These are phyloP conservation scores for Calephelis perditalis DNA, from an alignment of 2,888 invertebrate genomes.

Conservation along the genomic window DNA sequence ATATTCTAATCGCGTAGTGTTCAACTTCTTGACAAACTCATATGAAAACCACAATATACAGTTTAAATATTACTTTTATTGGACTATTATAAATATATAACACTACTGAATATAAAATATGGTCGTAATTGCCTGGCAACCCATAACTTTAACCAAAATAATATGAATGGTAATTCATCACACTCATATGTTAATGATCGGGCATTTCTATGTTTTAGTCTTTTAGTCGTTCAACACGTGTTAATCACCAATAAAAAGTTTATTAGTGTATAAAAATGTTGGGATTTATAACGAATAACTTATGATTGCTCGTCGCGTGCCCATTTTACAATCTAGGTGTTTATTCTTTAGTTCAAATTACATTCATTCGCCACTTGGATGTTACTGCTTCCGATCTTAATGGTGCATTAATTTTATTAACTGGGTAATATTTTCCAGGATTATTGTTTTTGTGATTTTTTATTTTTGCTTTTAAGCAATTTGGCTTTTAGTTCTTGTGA, in stretches of 20 bases:
- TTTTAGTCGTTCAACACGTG: conserved; percentile 69
- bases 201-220: conserved; percentile 71
- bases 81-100: conserved; percentile 14
- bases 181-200: conserved; percentile 59
- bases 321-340: conserved; percentile 38
- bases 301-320: conserved; percentile 60
- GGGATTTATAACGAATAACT: conserved; percentile 73
- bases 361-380: conserved; percentile 39
- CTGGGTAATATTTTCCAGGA: conserved; percentile 6
- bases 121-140: conserved; percentile 38
- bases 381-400: conserved; percentile 31
- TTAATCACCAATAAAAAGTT: conserved; percentile 76
- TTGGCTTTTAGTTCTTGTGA: too few relatives aligned
- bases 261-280: conserved; percentile 75
- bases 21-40: too few relatives aligned
- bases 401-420: conserved; percentile 12
- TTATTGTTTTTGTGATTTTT: not conserved
- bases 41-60: not conserved
- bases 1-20: too few relatives aligned
- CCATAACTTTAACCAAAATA: conserved; percentile 36
- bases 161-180: conserved; percentile 44
- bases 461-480: too few relatives aligned
- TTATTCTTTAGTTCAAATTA: conserved; percentile 35
- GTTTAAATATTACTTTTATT: conserved; percentile 1
- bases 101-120: conserved; percentile 31